A percentile compares a stretch with the other conserved stretches of the same genome.
phyloP scores from a whole-genome alignment of 2,797 vertebrate species.

The Remorina albescens region DNA sequence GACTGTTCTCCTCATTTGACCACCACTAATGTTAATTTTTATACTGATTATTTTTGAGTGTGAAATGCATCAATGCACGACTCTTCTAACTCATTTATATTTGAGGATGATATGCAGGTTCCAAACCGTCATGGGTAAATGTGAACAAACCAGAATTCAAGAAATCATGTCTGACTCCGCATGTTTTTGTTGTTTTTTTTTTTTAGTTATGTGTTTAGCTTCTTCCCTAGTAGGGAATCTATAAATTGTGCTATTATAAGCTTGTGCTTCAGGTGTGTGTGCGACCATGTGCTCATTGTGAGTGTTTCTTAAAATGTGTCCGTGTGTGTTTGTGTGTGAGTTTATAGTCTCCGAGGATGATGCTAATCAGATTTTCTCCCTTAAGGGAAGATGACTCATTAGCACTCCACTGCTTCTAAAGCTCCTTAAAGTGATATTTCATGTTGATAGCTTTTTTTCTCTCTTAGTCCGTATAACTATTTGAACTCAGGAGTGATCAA shows the following conservation, averaged over 20 bases:
- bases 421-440: constrained; percentile 60
- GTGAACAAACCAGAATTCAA: constrained; percentile 17
- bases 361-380: constrained; percentile 66
- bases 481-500: constrained; percentile 31
- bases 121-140: not conserved
- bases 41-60: not conserved
- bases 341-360: constrained; percentile 56
- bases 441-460: constrained; percentile 35
- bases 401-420: constrained; percentile 48
- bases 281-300: constrained; percentile 15
- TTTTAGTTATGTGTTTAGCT: constrained; percentile 8
- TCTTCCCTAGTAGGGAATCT: constrained; percentile 12
- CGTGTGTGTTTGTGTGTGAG: constrained; percentile 42
- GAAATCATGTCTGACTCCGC: not conserved
- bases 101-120: constrained; percentile 10
- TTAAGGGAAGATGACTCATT: constrained; percentile 71
- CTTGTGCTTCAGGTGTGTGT: constrained; percentile 40
- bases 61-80: not conserved
- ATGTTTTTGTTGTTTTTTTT: constrained; percentile 18
- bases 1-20: constrained; percentile 15
- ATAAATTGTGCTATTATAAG: constrained; percentile 14
- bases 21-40: not conserved
- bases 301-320: constrained; percentile 46
- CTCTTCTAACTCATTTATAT: not conserved
- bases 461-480: constrained; percentile 16